Evolutionary conservation across 2,888 invertebrate genomes (phyloP), one percentile per base, ranked within the genome.

Genomic region (Fissipunctia ypsillon): DNA sequence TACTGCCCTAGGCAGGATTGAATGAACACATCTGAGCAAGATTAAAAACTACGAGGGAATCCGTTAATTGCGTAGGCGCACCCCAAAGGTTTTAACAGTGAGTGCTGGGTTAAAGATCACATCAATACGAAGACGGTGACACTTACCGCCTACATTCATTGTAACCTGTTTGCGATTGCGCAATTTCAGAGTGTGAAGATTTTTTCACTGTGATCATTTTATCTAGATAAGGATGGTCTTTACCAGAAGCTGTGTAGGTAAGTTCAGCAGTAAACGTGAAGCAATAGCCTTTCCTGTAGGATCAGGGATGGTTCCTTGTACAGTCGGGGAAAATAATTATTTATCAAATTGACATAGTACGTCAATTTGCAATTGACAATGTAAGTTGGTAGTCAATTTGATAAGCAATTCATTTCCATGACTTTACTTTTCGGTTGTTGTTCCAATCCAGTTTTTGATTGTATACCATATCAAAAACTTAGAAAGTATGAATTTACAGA

Each of bases 31-130:
- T 48, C 63, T 41, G 12, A 57, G 22, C 3, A 10, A 57, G 22
- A 71, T 60, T 60, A 76, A 77, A 79, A 69, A 25, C 14, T 41
- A 41, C 41, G 48, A 25, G 2, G n/a, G 31, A 61, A 48, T 56
- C 57, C 48, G 65, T 52, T 68, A 43, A 43, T 54, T 71, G 78
- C 61, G 82, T 81, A 78, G 82, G 81, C 50, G 78, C 65, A 57
- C 19, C 35, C 28, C 25, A 71, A 68, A 61, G 60, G 22, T 68
- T 57, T 73, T 54, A 48, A 60, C 22, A 50, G 57, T 64, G 12
- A 59, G 48, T 25, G 41, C 38, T 63, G 28, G 65, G 61, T 69
- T 69, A 78, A 71, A 81, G 73, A 71, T 78, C 52, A 73, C 57
- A 63, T 66, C 54, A 45, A 50, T 41, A 28, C 7, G 12, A 38